These are phyloP conservation scores for Noctua janthe DNA, from an alignment of 2,888 invertebrate genomes.

Conservation along the genomic window DNA sequence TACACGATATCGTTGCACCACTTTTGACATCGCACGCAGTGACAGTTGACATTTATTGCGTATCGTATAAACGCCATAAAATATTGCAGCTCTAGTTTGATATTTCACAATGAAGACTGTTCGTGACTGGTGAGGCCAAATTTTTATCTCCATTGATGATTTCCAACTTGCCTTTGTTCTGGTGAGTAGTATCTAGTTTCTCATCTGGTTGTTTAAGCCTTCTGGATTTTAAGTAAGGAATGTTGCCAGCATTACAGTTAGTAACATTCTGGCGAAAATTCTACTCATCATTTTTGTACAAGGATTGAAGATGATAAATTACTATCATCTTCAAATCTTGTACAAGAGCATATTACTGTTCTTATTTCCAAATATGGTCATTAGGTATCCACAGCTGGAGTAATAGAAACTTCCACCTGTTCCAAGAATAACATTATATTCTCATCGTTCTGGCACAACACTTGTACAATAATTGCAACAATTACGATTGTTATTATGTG, in stretches of 20 bases:
- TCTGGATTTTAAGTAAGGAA: background rate
- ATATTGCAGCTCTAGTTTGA: slow-evolving; percentile 14
- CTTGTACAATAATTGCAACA: slow-evolving; percentile 72
- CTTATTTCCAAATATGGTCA: background rate
- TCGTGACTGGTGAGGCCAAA: background rate
- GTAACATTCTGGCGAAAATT: background rate
- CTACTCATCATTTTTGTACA: background rate
- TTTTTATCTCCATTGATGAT: background rate
- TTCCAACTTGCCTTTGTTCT: background rate
- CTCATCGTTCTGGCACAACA: slow-evolving; percentile 65
- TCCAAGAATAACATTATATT: slow-evolving; percentile 72
- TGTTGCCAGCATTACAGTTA: background rate
- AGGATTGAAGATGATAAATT: background rate
- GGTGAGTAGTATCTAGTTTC: background rate
- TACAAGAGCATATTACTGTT: background rate
- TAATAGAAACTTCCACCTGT: slow-evolving; percentile 70
- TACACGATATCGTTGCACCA: slow-evolving; percentile 45
- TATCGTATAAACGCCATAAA: slow-evolving; percentile 39
- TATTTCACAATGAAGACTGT: slow-evolving; percentile 23
- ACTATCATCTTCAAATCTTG: no score
- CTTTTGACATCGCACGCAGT: slow-evolving; percentile 29
- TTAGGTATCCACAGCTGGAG: background rate
- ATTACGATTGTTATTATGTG: slow-evolving; percentile 75
- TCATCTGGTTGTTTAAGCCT: background rate
- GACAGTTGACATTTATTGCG: slow-evolving; percentile 51